These are phyloP conservation scores for Acrobasis repandana DNA, from an alignment of 2,888 invertebrate genomes.

Conservation along the genomic window DNA sequence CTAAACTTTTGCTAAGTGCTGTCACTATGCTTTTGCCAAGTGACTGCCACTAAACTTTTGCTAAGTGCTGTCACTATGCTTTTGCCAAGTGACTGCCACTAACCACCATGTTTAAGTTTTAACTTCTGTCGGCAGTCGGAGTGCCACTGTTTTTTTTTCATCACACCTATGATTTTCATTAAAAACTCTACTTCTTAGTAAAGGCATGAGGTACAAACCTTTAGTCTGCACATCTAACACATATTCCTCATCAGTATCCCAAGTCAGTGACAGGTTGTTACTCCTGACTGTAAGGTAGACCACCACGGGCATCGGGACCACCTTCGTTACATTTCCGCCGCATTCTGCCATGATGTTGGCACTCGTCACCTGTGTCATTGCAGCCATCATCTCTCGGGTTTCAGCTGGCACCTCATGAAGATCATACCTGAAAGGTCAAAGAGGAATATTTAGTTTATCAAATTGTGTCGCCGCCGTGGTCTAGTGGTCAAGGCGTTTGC, in stretches of 20 bases:
- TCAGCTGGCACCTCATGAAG: constrained; percentile 72
- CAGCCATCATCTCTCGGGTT: constrained; percentile 75
- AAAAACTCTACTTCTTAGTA: too few species aligned
- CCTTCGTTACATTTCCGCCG: constrained; percentile 62
- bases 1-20: too few species aligned
- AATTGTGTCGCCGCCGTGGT: too few species aligned
- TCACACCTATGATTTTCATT: too few species aligned
- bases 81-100: too few species aligned
- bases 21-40: too few species aligned
- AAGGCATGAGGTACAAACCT: constrained; percentile 56
- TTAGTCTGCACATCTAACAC: constrained; percentile 81
- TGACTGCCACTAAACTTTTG: too few species aligned
- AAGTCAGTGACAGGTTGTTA: constrained; percentile 77
- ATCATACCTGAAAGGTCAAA: constrained; percentile 67
- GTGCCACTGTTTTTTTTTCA: too few species aligned
- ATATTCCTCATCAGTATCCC: constrained; percentile 88
- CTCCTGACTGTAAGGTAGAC: constrained; percentile 81
- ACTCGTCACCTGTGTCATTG: constrained; percentile 81
- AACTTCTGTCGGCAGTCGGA: too few species aligned
- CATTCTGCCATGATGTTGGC: constrained; percentile 84
- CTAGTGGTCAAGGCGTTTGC: too few species aligned
- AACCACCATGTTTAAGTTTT: too few species aligned
- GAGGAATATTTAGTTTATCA: not conserved
- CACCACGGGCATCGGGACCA: constrained; percentile 77
- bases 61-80: too few species aligned